A percentile compares a stretch with the other conserved stretches of the same genome.
Evolutionary conservation across 2,888 invertebrate genomes (phyloP).

Genomic region (Oligia latruncula): DNA sequence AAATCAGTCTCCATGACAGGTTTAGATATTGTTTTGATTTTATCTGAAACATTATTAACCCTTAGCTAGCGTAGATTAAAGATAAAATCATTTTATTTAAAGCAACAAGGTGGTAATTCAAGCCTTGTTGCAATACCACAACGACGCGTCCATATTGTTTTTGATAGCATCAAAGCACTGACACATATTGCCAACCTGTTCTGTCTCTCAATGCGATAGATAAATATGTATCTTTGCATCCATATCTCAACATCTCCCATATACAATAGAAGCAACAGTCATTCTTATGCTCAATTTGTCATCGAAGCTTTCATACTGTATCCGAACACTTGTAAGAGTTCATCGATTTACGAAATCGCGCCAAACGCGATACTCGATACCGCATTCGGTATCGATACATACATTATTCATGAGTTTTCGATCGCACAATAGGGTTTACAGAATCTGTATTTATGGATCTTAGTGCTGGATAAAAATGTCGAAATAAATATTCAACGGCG

Average conservation of each 20-base stretch:
- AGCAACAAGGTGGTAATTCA: neutral
- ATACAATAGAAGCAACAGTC: slow-evolving; percentile 57
- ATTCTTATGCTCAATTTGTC: slow-evolving; percentile 51
- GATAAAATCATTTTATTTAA: slow-evolving; percentile 20
- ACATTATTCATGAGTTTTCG: slow-evolving; percentile 85
- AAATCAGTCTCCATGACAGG: neutral
- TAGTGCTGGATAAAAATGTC: slow-evolving; percentile 73
- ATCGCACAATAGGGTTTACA: slow-evolving; percentile 82
- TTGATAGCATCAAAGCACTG: slow-evolving; percentile 43
- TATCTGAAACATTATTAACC: neutral
- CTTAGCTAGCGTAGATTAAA: neutral
- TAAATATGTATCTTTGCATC: slow-evolving; percentile 54
- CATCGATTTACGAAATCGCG: slow-evolving; percentile 85
- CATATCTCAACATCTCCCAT: slow-evolving; percentile 39
- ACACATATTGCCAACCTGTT: slow-evolving; percentile 44
- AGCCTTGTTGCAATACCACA: slow-evolving; percentile 23
- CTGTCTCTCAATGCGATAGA: slow-evolving; percentile 49
- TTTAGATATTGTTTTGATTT: slow-evolving; percentile 3
- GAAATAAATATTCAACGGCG: slow-evolving; percentile 63
- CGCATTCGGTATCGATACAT: slow-evolving; percentile 82
- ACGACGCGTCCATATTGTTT: slow-evolving; percentile 23
- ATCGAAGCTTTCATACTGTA: slow-evolving; percentile 67
- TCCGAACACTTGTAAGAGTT: slow-evolving; percentile 77
- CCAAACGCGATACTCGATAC: slow-evolving; percentile 85
- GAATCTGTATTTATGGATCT: slow-evolving; percentile 80